Evolutionary conservation across 2,113 vertebrate genomes (phyloP).

Genomic region (Struthio camelus): DNA sequence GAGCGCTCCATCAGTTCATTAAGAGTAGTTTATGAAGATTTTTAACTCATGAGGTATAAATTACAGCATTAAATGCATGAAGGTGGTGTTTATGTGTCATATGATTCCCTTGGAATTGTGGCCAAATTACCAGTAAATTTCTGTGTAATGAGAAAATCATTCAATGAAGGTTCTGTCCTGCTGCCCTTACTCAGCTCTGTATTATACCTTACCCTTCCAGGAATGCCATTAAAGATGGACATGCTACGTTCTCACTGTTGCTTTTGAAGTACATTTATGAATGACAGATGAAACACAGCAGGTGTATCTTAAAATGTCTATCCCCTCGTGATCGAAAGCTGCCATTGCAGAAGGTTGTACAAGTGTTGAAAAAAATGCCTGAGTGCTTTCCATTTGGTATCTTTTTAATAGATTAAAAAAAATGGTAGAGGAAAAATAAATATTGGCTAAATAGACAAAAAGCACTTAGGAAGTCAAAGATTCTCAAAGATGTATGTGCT

Average conservation of each 20-base stretch:
- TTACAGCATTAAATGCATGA: not conserved
- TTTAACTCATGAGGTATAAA: not conserved
- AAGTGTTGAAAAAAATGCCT: not conserved
- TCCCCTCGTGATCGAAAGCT: not conserved
- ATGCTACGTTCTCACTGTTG: not conserved
- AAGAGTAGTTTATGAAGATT: not conserved
- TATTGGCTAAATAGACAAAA: conserved; percentile 13
- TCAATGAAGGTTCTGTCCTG: not conserved
- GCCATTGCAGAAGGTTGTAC: not conserved
- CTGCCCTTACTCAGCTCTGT: not conserved
- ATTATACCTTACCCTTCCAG: not conserved
- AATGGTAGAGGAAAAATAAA: not conserved
- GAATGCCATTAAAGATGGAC: not conserved
- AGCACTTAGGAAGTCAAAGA: not conserved
- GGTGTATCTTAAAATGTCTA: not conserved
- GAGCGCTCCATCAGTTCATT: not conserved
- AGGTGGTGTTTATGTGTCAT: not conserved
- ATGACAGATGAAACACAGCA: not conserved
- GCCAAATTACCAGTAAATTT: not conserved
- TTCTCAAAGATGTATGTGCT: not conserved
- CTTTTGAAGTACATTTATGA: not conserved
- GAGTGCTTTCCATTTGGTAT: not conserved
- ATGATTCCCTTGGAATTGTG: not conserved
- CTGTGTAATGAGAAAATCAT: not conserved
- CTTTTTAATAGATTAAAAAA: not conserved